Percentiles rank a stretch among this genome's conserved stretches.
These are phyloP conservation scores for Drosophila nr. medialis DNA, from an alignment of 2,888 invertebrate genomes.

Conservation along the genomic window DNA sequence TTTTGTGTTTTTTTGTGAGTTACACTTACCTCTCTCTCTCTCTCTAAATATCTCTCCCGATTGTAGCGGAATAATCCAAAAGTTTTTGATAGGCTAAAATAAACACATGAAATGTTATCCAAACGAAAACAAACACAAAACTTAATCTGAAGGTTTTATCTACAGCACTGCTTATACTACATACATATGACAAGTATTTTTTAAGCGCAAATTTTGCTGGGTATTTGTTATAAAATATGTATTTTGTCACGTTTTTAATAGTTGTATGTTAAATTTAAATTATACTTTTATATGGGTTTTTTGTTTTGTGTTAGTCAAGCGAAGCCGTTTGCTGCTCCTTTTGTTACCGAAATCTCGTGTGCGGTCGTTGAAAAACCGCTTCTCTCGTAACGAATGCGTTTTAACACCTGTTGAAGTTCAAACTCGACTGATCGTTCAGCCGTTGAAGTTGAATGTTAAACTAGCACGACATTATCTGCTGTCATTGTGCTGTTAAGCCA, in stretches of 20 bases:
- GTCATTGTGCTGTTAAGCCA: conserved; percentile 21
- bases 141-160: conserved; percentile 50
- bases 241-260: conserved; percentile 39
- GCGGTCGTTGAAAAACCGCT: conserved; percentile 38
- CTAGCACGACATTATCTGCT: conserved; percentile 7
- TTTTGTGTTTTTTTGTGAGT: not conserved
- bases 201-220: conserved; percentile 18
- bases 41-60: conserved; percentile 11
- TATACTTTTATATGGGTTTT: conserved; percentile 21
- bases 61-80: conserved; percentile 68
- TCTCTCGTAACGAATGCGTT: conserved; percentile 48
- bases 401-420: conserved; percentile 77
- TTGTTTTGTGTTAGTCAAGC: conserved; percentile 16
- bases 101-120: conserved; percentile 70
- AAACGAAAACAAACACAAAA: conserved; percentile 59
- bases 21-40: conserved; percentile 39
- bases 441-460: conserved; percentile 35
- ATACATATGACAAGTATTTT: conserved; percentile 14
- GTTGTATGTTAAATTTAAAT: conserved; percentile 8
- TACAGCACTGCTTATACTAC: conserved; percentile 45
- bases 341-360: conserved; percentile 59
- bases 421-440: conserved; percentile 64
- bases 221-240: conserved; percentile 26
- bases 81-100: conserved; percentile 67
- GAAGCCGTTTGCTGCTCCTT: conserved; percentile 34